Conservation (phyloP, 2,113 vertebrate species). For the Thamnaconus septentrionalis region DNA sequence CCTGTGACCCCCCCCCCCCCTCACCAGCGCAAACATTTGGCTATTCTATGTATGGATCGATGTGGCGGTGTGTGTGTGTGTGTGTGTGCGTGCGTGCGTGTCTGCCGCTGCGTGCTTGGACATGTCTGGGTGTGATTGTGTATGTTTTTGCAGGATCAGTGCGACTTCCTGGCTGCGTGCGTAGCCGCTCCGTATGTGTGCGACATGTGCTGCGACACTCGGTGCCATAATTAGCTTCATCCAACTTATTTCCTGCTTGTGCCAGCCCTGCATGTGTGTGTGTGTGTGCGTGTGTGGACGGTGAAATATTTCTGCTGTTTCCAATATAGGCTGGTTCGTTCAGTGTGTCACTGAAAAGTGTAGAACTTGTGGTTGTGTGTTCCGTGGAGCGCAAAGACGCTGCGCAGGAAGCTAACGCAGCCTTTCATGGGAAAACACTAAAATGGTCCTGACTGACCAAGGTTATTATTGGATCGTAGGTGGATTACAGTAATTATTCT, state of each 20-base stretch:
- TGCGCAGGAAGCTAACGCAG: background rate
- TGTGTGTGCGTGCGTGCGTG: constrained; percentile 1
- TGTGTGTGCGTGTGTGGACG: constrained; percentile 5
- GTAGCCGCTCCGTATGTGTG: constrained; percentile 16
- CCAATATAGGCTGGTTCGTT: background rate
- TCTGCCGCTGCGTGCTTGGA: constrained; percentile 19
- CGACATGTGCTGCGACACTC: constrained; percentile 48
- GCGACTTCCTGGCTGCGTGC: constrained; percentile 51
- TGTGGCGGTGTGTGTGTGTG: constrained; percentile 12
- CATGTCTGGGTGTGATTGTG: constrained; percentile 42
- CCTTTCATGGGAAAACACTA: no score
- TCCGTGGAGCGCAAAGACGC: background rate
- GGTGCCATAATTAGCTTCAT: constrained; percentile 59
- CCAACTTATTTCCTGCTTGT: constrained; percentile 56
- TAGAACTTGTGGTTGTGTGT: background rate
- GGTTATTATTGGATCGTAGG: no score
- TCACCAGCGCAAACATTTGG: constrained; percentile 54
- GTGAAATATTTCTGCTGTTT: constrained; percentile 13
- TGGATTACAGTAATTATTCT: no score
- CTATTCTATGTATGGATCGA: constrained; percentile 21
- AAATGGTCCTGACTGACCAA: no score
- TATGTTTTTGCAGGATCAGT: constrained; percentile 49
- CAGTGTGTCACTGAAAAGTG: background rate
- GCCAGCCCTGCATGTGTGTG: constrained; percentile 6
- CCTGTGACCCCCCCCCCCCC: constrained; percentile 34